These are phyloP conservation scores for Cassiopea andromeda DNA, from an alignment of 30 jellyfish, hydroid and myxozoan species.

Conservation along the genomic window DNA sequence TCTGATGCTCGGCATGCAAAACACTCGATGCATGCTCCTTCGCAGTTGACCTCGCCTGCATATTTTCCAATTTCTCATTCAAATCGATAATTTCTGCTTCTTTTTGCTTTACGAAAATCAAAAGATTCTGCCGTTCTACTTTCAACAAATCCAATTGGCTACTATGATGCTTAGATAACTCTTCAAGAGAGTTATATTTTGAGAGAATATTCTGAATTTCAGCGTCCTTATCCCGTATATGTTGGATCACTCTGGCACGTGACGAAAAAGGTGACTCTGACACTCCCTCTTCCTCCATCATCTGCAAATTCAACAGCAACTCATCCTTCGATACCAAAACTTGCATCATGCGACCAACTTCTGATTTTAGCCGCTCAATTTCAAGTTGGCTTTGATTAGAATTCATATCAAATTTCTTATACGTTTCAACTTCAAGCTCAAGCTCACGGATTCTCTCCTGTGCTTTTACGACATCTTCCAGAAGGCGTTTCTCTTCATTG, in stretches of 20 bases:
- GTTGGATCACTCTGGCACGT: constrained; percentile 59
- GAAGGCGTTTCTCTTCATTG: constrained; percentile 26
- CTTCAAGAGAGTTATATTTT: constrained; percentile 62
- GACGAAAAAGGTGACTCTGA: constrained; percentile 61
- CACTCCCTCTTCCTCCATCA: constrained; percentile 57
- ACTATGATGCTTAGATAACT: constrained; percentile 57
- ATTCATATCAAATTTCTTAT: constrained; percentile 17
- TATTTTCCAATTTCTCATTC: constrained; percentile 73
- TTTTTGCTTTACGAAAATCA: constrained; percentile 29
- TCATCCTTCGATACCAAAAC: constrained; percentile 76
- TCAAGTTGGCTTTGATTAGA: constrained; percentile 48
- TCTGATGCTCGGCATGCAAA: constrained; percentile 76
- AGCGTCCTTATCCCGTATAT: constrained; percentile 59
- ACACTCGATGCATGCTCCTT: constrained; percentile 82
- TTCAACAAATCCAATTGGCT: constrained; percentile 68
- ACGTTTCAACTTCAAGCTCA: constrained; percentile 55
- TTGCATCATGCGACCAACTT: constrained; percentile 72
- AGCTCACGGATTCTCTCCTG: constrained; percentile 49
- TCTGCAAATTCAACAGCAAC: constrained; percentile 58
- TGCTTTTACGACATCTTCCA: constrained; percentile 10
- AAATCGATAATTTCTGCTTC: constrained; percentile 76
- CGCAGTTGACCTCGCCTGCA: constrained; percentile 75
- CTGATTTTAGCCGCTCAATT: constrained; percentile 38
- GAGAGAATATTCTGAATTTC: constrained; percentile 36
- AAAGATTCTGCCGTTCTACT: constrained; percentile 64